Conservation (phyloP, 2,797 vertebrate species). For the Neoniphon sammara region DNA sequence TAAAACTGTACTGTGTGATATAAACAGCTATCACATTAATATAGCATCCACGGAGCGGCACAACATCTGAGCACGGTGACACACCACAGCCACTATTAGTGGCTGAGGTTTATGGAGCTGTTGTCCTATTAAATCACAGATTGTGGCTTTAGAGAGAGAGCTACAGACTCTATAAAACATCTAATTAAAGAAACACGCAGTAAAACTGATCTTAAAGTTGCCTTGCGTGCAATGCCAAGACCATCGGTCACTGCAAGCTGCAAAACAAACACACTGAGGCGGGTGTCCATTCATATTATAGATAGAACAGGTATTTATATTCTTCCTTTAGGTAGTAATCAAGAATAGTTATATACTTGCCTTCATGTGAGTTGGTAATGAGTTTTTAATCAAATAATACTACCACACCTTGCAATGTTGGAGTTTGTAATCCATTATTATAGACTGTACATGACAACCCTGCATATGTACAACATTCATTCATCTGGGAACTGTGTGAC, state of each 20-base stretch:
- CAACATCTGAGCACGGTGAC: slow-evolving; percentile 43
- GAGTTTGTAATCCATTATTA: too few relatives aligned
- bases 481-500: too few relatives aligned
- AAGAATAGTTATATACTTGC: background rate
- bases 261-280: slow-evolving; percentile 13
- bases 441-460: too few relatives aligned
- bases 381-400: too few relatives aligned
- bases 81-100: slow-evolving; percentile 45
- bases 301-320: background rate
- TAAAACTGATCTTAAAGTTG: slow-evolving; percentile 27
- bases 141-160: slow-evolving; percentile 32
- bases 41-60: slow-evolving; percentile 37
- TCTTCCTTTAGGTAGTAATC: background rate
- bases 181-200: slow-evolving; percentile 45
- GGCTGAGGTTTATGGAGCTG: slow-evolving; percentile 47
- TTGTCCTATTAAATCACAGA: slow-evolving; percentile 47
- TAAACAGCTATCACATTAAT: slow-evolving; percentile 54
- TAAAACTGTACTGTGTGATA: slow-evolving; percentile 13
- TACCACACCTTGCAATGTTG: too few relatives aligned
- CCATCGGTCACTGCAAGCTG: background rate
- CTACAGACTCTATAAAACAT: slow-evolving; percentile 37
- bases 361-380: too few relatives aligned
- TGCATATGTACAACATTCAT: too few relatives aligned
- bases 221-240: background rate
- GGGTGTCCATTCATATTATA: background rate